A percentile compares a stretch with the other conserved stretches of the same genome.
These are phyloP conservation scores for Cotesia typhae DNA, from an alignment of 1,140 invertebrate species.

Conservation along the genomic window DNA sequence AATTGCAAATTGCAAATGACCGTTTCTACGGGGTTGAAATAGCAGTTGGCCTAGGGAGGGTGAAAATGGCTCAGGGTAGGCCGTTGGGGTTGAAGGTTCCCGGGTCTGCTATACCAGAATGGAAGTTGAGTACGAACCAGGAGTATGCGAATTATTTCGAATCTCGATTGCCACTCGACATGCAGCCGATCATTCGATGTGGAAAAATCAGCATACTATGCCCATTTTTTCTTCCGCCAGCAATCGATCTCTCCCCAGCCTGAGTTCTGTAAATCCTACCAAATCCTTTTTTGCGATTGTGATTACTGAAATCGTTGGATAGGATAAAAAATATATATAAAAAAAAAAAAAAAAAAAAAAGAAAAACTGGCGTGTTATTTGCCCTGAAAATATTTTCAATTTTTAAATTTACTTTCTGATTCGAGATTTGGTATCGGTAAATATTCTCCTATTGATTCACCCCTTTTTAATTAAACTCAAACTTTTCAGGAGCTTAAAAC, in stretches of 20 bases:
- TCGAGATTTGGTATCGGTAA: no score
- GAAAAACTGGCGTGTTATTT: neutral
- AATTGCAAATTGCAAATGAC: constrained; percentile 54
- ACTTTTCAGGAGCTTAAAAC: no score
- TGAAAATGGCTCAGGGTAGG: no score
- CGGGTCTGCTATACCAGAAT: neutral
- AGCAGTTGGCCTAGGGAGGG: no score
- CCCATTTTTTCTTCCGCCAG: constrained; percentile 16
- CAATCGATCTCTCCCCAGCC: neutral
- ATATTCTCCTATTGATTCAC: no score
- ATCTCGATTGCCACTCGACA: constrained; percentile 17
- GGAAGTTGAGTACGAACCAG: neutral
- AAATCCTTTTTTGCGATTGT: constrained; percentile 20
- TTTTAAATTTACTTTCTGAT: no score
- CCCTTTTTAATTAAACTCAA: no score
- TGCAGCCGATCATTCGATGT: constrained; percentile 7
- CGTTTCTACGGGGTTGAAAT: constrained; percentile 33
- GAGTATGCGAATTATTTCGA: constrained; percentile 17
- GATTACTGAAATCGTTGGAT: neutral
- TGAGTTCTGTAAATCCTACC: neutral
- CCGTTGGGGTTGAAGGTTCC: neutral
- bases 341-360: neutral
- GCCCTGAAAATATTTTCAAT: no score
- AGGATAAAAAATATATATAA: neutral
- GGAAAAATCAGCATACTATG: constrained; percentile 1